Percentiles rank a stretch among this genome's conserved stretches.
These are phyloP conservation scores for Iphiclides podalirius DNA, from an alignment of 2,888 invertebrate genomes.

Conservation along the genomic window DNA sequence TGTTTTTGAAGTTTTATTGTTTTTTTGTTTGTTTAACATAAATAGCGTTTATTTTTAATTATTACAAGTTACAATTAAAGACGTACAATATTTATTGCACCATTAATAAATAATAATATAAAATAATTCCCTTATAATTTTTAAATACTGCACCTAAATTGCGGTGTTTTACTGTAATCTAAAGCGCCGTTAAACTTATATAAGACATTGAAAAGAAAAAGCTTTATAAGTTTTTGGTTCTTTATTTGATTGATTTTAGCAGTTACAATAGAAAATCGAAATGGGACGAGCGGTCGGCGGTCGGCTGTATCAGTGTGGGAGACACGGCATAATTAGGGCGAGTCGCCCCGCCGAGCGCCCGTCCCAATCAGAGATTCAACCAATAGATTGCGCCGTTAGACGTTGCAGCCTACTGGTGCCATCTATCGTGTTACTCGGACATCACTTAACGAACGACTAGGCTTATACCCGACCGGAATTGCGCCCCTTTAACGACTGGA, in stretches of 20 bases:
- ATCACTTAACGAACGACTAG: slow-evolving; percentile 75
- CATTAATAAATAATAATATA: slow-evolving; percentile 77
- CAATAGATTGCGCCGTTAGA: slow-evolving; percentile 41
- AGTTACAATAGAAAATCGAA: slow-evolving; percentile 53
- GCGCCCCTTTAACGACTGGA: slow-evolving; percentile 60
- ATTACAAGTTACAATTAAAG: slow-evolving; percentile 77
- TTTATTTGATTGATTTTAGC: slow-evolving; percentile 67
- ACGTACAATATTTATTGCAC: slow-evolving; percentile 75
- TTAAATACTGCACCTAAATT: slow-evolving; percentile 65
- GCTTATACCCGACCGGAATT: slow-evolving; percentile 78
- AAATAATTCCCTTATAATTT: slow-evolving; percentile 71
- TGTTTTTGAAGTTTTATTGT: slow-evolving; percentile 76
- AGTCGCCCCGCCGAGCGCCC: slow-evolving; percentile 64
- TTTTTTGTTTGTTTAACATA: slow-evolving; percentile 76
- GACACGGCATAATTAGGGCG: slow-evolving; percentile 72
- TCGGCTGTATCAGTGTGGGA: slow-evolving; percentile 56
- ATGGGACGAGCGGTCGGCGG: slow-evolving; percentile 69
- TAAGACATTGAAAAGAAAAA: slow-evolving; percentile 72
- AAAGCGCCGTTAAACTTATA: slow-evolving; percentile 63
- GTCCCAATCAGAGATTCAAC: slow-evolving; percentile 50
- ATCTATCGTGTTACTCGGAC: slow-evolving; percentile 46
- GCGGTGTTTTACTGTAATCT: slow-evolving; percentile 52
- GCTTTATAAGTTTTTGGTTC: slow-evolving; percentile 65
- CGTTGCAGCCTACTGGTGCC: slow-evolving; percentile 38
- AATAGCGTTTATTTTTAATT: slow-evolving; percentile 79